Evolutionary conservation across 2,113 vertebrate genomes (phyloP).

Genomic region (Odocoileus virginianus): DNA sequence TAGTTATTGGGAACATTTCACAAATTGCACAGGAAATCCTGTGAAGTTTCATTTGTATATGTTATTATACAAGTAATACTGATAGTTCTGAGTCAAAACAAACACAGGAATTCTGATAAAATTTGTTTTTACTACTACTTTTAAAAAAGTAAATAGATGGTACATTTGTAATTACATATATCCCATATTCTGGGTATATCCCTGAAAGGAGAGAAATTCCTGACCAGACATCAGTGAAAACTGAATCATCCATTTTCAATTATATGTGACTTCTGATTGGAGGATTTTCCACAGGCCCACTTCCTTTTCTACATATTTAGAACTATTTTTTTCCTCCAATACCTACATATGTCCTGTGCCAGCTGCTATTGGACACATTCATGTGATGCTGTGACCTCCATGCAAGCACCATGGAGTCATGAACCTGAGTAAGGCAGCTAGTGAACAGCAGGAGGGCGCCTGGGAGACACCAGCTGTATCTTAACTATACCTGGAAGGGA

Average conservation of each 20-base stretch:
- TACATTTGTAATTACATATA: background rate
- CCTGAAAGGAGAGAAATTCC: background rate
- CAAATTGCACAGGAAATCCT: background rate
- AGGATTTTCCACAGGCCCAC: background rate
- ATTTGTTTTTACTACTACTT: background rate
- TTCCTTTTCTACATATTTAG: background rate
- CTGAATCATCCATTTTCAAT: background rate
- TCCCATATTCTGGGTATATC: background rate
- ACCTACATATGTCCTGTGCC: background rate
- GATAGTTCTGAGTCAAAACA: background rate
- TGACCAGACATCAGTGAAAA: background rate
- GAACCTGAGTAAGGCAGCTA: background rate
- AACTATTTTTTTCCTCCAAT: background rate
- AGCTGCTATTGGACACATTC: background rate
- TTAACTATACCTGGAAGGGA: background rate
- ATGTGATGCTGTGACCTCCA: background rate
- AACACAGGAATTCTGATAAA: background rate
- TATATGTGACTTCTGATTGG: background rate
- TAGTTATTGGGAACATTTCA: background rate
- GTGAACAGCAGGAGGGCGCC: background rate
- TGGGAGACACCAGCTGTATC: background rate
- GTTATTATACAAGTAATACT: background rate
- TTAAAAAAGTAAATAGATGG: background rate
- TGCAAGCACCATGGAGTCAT: background rate
- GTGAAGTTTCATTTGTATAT: background rate